Percentiles rank a stretch among this genome's conserved stretches.
These are phyloP conservation scores for Acanthopagrus latus DNA, from an alignment of 2,797 vertebrate species.

Conservation along the genomic window DNA sequence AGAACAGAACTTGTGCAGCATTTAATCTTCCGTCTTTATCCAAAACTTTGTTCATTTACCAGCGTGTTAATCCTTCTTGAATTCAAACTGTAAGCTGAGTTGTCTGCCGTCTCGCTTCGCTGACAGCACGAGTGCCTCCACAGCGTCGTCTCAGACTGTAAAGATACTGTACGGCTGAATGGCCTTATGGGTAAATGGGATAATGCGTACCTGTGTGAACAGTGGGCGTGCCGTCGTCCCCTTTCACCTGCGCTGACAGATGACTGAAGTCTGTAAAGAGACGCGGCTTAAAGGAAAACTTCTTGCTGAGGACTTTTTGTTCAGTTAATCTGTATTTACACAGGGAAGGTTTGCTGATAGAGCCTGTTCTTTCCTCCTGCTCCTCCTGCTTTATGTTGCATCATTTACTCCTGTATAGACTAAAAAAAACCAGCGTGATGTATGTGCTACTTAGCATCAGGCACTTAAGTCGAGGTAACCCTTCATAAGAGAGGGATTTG, in stretches of 20 bases:
- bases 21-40: no score
- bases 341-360: conserved; percentile 17
- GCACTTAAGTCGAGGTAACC: background rate
- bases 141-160: conserved; percentile 16
- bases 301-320: conserved; percentile 15
- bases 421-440: background rate
- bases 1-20: no score
- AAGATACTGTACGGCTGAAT: conserved; percentile 13
- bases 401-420: background rate
- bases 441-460: background rate
- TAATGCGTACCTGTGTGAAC: conserved; percentile 45
- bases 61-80: no score
- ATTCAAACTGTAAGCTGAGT: no score
- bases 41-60: no score
- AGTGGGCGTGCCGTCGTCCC: conserved; percentile 41
- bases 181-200: conserved; percentile 22
- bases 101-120: background rate
- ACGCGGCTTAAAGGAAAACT: conserved; percentile 5
- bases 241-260: conserved; percentile 35
- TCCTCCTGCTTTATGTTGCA: conserved; percentile 19
- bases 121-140: background rate
- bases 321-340: conserved; percentile 47
- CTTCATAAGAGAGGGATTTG: background rate
- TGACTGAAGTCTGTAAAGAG: conserved; percentile 17
- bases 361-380: background rate